Percentiles rank a stretch among this genome's conserved stretches.
phyloP scores from a whole-genome alignment of 1,140 invertebrate species.

The Thereuonema tuberculata region DNA sequence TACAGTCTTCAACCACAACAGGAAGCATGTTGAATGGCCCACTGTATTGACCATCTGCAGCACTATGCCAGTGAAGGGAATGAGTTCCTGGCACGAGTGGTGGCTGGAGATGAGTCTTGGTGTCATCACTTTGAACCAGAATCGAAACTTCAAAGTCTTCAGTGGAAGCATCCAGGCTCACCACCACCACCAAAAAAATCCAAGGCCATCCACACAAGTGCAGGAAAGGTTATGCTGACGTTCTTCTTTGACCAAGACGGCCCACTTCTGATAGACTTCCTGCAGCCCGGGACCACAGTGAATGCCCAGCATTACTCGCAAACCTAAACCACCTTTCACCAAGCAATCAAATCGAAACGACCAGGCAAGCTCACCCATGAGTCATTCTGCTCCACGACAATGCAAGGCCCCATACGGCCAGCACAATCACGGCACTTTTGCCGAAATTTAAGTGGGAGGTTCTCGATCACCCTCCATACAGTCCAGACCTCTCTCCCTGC shows the following conservation, averaged over 20 bases:
- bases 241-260: not conserved
- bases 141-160: not conserved
- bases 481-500: not conserved
- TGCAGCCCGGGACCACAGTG: not conserved
- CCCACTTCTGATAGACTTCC: not conserved
- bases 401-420: not conserved
- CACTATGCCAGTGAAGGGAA: no score
- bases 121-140: no score
- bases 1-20: no score
- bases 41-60: no score
- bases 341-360: constrained; percentile 2
- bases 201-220: no score
- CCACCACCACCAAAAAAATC: no score
- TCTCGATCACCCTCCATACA: not conserved
- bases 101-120: no score
- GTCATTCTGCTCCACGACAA: not conserved
- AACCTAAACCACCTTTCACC: not conserved
- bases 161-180: not conserved
- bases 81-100: no score
- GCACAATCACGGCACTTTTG: not conserved
- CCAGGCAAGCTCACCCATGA: no score
- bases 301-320: constrained; percentile 1
- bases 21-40: no score
- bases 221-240: not conserved
- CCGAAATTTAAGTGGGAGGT: not conserved